phyloP scores from a whole-genome alignment of 2,797 vertebrate species.

The Lagorchestes hirsutus region DNA sequence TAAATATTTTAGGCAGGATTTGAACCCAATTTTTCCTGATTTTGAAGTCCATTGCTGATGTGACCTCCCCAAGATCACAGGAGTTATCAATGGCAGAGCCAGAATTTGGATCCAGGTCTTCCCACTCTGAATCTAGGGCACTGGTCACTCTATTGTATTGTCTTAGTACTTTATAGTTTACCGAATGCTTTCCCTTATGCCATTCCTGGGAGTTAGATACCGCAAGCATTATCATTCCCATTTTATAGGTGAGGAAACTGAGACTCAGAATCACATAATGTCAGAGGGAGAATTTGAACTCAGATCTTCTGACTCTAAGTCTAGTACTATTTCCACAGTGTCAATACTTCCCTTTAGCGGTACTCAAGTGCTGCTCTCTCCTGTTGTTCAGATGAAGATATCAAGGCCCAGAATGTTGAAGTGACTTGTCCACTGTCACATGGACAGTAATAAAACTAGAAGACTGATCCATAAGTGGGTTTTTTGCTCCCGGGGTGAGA shows the following conservation, averaged over 20 bases:
- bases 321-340: neutral
- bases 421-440: neutral
- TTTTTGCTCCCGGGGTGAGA: neutral
- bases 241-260: neutral
- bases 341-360: neutral
- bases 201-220: neutral
- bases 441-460: neutral
- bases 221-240: neutral
- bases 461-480: neutral
- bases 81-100: neutral
- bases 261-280: neutral
- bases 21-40: neutral
- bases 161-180: neutral
- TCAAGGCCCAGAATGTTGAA: neutral
- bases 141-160: neutral
- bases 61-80: neutral
- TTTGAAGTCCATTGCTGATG: neutral
- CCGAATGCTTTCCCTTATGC: neutral
- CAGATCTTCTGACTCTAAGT: neutral
- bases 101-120: neutral
- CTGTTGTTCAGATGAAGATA: neutral
- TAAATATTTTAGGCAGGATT: neutral
- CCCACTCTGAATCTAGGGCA: neutral
- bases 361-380: neutral
- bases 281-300: neutral